Evolutionary conservation across 92 coral and sea anemone genomes (phyloP).

Genomic region (Anthopleura xanthogrammica): DNA sequence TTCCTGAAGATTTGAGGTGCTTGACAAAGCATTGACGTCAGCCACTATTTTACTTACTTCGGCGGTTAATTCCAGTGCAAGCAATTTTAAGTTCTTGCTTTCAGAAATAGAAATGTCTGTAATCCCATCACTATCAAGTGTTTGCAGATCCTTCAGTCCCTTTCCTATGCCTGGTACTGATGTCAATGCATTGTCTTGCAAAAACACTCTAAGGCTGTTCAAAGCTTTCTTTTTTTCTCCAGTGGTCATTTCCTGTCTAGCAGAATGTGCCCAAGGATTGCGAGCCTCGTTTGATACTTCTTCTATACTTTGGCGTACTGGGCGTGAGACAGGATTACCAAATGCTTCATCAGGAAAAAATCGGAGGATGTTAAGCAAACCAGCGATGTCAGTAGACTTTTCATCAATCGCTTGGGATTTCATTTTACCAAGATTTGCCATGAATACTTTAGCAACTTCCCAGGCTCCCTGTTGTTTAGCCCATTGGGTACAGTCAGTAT

Average conservation of each 20-base stretch:
- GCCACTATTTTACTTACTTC: neutral
- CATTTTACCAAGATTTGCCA: neutral
- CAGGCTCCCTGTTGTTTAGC: neutral
- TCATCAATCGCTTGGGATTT: neutral
- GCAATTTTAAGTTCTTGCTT: neutral
- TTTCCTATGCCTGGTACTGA: neutral
- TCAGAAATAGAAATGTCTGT: neutral
- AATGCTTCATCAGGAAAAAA: neutral
- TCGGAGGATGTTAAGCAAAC: neutral
- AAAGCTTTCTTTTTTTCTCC: neutral
- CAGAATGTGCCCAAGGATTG: neutral
- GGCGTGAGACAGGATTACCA: neutral
- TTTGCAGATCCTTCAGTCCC: neutral
- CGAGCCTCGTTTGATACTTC: neutral
- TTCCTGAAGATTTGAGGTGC: no score
- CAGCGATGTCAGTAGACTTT: neutral
- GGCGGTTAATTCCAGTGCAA: neutral
- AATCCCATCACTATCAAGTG: neutral
- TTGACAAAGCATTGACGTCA: neutral
- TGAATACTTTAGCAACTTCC: slow-evolving; percentile 16
- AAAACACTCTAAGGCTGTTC: neutral
- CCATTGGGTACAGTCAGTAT: slow-evolving; percentile 1
- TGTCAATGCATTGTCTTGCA: neutral
- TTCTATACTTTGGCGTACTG: neutral
- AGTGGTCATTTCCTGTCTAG: neutral